These are phyloP conservation scores for Lepeophtheirus salmonis DNA, from an alignment of 1,140 invertebrate species.

Conservation along the genomic window DNA sequence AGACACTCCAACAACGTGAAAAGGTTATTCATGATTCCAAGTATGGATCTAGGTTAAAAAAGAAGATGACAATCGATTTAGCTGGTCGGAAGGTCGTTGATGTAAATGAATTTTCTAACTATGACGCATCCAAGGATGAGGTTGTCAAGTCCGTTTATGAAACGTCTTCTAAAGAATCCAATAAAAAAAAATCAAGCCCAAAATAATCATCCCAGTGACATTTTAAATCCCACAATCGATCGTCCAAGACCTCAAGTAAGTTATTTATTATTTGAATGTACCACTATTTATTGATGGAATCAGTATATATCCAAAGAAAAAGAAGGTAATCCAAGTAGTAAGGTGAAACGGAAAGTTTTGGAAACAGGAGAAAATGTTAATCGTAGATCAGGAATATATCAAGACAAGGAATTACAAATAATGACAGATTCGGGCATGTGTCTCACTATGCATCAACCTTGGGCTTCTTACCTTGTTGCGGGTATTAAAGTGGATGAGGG, in stretches of 20 bases:
- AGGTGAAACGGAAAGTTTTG: not conserved
- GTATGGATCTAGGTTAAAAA: slow-evolving; percentile 43
- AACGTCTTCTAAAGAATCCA: slow-evolving; percentile 21
- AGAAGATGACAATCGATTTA: slow-evolving; percentile 59
- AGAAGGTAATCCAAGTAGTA: not conserved
- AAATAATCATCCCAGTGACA: not conserved
- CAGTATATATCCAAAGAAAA: not conserved
- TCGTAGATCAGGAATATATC: slow-evolving; percentile 33
- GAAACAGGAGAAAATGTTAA: not conserved
- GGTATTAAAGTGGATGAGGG: slow-evolving; percentile 57
- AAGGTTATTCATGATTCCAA: slow-evolving; percentile 44
- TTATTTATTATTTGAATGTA: not conserved
- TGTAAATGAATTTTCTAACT: slow-evolving; percentile 26
- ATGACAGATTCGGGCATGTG: slow-evolving; percentile 73
- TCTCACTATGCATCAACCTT: slow-evolving; percentile 87
- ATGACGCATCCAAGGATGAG: slow-evolving; percentile 29
- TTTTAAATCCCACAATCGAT: slow-evolving; percentile 13
- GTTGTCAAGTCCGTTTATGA: slow-evolving; percentile 24
- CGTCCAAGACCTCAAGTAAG: slow-evolving; percentile 20
- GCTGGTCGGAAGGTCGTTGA: slow-evolving; percentile 37
- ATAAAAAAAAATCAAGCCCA: slow-evolving; percentile 19
- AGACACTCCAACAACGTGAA: slow-evolving; percentile 45
- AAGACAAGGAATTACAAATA: slow-evolving; percentile 63
- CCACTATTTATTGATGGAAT: not conserved
- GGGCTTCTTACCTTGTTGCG: slow-evolving; percentile 67